Base-by-base conservation (phyloP, 2,113 vertebrate genomes). In the Cyanoliseus patagonus region DNA sequence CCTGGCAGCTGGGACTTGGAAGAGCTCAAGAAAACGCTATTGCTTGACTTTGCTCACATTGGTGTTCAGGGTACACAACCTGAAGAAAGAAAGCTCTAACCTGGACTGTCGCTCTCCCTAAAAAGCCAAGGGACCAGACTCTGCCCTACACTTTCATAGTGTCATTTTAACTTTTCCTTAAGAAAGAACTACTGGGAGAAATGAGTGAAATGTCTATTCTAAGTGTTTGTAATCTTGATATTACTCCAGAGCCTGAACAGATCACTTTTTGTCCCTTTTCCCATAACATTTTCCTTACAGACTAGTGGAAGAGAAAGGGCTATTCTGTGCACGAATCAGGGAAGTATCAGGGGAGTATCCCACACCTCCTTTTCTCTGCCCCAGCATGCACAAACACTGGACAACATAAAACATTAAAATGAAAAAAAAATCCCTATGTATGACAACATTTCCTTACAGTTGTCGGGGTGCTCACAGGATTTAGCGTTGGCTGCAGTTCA, bases 401-500 rank as follows among this genome's bases (percentile, higher is more conserved):
- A 22, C 9, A 47, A 37, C 4, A 49, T 3, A 68, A 70, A 86
- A 75, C 19, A 8, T 19, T 63, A 23, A 66, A 64, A 74, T n/a
- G 7, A 46, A n/a, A 46, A 68, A 68, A 7, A 23, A 27, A 23
- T 3, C 22, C 33, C 20, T 57, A 31, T 69, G 6, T 31, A 46
- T 4, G 6, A 53, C 30, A 25, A 42, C 12, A n/a, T 83, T 86
- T 69, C 30, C 30, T 33, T 81, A 44, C 20, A 44, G 11, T 67
- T 68, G 3, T 51, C 35, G 62, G 16, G 9, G 16, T 46, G 11
- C 16, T 66, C 27, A 51, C 3, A 18, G 0, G 0, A 14, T 17
- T 44, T 62, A 55, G 11, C 8, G 10, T 2, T 73, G 25, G 3
- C 17, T 30, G 23, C 19, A 14, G 7, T 80, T 46, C 27, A 61